These are phyloP conservation scores for Urocolius indicus DNA, from an alignment of 2,113 vertebrate species.

Conservation along the genomic window DNA sequence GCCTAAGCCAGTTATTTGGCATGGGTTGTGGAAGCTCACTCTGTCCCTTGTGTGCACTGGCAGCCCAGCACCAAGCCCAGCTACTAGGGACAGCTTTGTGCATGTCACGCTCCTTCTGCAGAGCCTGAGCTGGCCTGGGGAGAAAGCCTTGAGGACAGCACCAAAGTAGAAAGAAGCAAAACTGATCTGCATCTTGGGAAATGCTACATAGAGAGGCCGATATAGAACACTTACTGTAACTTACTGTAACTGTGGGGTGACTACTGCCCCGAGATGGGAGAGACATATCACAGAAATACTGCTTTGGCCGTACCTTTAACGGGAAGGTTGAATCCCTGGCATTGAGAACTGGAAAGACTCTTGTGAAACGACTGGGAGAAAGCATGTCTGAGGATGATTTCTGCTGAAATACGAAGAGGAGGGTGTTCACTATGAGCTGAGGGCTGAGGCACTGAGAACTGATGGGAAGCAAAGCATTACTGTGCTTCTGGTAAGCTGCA, in stretches of 20 bases:
- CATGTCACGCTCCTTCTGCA: not conserved
- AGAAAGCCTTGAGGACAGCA: not conserved
- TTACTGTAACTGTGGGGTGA: not conserved
- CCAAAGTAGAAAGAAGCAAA: not conserved
- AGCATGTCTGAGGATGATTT: not conserved
- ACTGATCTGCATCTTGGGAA: not conserved
- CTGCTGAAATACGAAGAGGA: not conserved
- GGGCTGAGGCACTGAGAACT: not conserved
- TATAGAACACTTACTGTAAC: not conserved
- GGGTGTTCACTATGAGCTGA: accelerated
- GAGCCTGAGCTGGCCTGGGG: not conserved
- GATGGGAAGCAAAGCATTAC: not conserved
- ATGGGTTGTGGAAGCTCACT: not conserved
- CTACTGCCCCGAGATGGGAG: not conserved
- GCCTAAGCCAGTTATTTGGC: not conserved
- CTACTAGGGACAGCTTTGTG: not conserved
- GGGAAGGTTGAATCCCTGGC: not conserved
- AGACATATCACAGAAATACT: not conserved
- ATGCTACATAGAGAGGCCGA: not conserved
- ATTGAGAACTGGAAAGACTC: not conserved
- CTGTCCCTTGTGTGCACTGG: not conserved
- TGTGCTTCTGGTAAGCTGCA: not conserved
- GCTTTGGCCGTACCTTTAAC: not conserved
- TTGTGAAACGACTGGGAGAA: not conserved
- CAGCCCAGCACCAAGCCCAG: not conserved